These are phyloP conservation scores for Aspidapion aeneum DNA, from an alignment of 2,888 invertebrate genomes.

Conservation along the genomic window DNA sequence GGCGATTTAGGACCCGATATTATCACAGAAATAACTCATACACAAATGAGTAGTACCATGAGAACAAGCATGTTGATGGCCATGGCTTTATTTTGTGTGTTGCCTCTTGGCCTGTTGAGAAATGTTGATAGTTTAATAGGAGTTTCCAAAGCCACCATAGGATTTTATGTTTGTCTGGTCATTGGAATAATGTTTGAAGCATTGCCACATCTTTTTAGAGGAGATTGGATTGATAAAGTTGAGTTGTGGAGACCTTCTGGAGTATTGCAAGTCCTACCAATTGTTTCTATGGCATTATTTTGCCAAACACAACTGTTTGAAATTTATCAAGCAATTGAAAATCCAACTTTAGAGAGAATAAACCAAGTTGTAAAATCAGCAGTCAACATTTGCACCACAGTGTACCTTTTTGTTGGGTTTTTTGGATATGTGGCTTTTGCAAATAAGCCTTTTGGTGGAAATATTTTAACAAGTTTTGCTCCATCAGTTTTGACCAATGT, in stretches of 20 bases:
- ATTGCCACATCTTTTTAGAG: constrained; percentile 65
- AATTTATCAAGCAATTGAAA: constrained; percentile 86
- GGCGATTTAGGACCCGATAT: constrained; percentile 95
- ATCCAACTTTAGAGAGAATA: constrained; percentile 85
- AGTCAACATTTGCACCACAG: constrained; percentile 84
- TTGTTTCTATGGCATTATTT: constrained; percentile 94
- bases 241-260: constrained; percentile 82
- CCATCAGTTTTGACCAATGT: constrained; percentile 80
- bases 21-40: constrained; percentile 64
- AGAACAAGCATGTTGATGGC: constrained; percentile 67
- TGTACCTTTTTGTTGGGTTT: constrained; percentile 88
- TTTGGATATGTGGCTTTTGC: constrained; percentile 88
- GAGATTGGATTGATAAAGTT: constrained; percentile 69
- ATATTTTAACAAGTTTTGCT: constrained; percentile 84
- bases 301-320: constrained; percentile 96
- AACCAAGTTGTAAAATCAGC: constrained; percentile 84
- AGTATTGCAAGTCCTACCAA: constrained; percentile 87
- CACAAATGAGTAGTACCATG: constrained; percentile 39
- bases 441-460: constrained; percentile 75
- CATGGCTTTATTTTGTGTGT: constrained; percentile 74
- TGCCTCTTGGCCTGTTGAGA: constrained; percentile 84
- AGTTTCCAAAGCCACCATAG: constrained; percentile 85
- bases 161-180: constrained; percentile 87
- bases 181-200: constrained; percentile 79
- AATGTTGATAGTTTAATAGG: constrained; percentile 88